Conservation (phyloP, 2,797 vertebrate genomes). For the Macrochelys suwanniensis region DNA sequence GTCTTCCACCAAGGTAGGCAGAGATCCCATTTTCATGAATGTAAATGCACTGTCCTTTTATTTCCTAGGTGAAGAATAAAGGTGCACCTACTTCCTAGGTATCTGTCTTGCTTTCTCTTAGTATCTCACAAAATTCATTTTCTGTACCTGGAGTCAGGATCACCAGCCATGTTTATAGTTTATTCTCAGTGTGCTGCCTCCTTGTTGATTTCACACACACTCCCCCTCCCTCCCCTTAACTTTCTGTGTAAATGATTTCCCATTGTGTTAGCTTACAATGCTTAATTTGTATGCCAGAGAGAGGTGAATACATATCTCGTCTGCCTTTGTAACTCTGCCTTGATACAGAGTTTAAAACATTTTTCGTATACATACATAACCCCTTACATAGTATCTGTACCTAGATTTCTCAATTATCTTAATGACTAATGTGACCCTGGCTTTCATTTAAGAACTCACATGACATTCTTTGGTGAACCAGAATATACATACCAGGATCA, state of each 20-base stretch:
- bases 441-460: background rate
- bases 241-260: background rate
- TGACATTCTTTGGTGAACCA: background rate
- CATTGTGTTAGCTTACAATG: background rate
- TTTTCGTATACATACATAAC: background rate
- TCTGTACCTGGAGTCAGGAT: background rate
- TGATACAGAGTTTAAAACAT: background rate
- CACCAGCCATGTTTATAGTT: too few relatives aligned
- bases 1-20: background rate
- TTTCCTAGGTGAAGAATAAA: background rate
- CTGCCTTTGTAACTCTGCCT: background rate
- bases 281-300: background rate
- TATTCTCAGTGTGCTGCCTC: background rate
- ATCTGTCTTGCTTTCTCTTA: background rate
- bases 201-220: background rate
- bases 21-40: background rate
- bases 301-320: background rate
- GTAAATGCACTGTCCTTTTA: too few relatives aligned
- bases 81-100: background rate
- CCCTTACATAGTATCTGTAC: background rate
- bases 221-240: background rate
- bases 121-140: background rate
- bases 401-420: background rate
- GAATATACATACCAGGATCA: background rate
- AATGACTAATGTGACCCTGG: background rate